These are phyloP conservation scores for Nematolebias whitei DNA, from an alignment of 2,113 vertebrate genomes.

Conservation along the genomic window DNA sequence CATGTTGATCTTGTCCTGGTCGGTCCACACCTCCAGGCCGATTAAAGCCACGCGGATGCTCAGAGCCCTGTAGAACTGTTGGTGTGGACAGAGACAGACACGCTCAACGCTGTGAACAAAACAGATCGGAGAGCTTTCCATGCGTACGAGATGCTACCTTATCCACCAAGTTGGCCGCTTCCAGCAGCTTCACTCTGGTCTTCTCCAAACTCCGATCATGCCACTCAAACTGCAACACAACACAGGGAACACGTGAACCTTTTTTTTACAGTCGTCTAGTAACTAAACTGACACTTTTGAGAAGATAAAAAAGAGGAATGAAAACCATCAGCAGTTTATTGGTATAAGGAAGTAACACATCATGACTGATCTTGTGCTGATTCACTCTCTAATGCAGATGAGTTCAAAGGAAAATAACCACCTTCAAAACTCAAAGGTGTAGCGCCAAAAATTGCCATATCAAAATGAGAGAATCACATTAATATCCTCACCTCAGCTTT, in stretches of 20 bases:
- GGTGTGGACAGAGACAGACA: neutral
- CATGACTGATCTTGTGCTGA: neutral
- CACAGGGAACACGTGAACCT: slow-evolving; percentile 10
- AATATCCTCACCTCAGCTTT: slow-evolving; percentile 88
- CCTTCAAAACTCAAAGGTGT: neutral
- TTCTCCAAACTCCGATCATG: slow-evolving; percentile 77
- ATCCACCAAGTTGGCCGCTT: slow-evolving; percentile 94
- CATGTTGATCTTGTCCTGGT: slow-evolving; percentile 83
- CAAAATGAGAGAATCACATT: too few species aligned
- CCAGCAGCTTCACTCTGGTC: slow-evolving; percentile 87
- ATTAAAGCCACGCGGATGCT: slow-evolving; percentile 94
- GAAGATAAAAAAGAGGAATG: neutral
- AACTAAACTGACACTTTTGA: slow-evolving; percentile 1
- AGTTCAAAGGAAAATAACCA: neutral
- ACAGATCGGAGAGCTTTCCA: neutral
- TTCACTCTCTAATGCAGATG: neutral
- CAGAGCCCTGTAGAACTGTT: slow-evolving; percentile 91
- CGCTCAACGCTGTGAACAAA: neutral
- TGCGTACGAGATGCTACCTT: slow-evolving; percentile 81
- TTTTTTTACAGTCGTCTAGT: neutral
- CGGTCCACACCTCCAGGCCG: slow-evolving; percentile 92
- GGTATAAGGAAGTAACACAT: neutral
- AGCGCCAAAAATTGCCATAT: neutral
- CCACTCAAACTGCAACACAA: slow-evolving; percentile 86
- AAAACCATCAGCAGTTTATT: neutral